Conservation (phyloP, 2,888 invertebrate genomes). For the Thereva nobilitata region DNA sequence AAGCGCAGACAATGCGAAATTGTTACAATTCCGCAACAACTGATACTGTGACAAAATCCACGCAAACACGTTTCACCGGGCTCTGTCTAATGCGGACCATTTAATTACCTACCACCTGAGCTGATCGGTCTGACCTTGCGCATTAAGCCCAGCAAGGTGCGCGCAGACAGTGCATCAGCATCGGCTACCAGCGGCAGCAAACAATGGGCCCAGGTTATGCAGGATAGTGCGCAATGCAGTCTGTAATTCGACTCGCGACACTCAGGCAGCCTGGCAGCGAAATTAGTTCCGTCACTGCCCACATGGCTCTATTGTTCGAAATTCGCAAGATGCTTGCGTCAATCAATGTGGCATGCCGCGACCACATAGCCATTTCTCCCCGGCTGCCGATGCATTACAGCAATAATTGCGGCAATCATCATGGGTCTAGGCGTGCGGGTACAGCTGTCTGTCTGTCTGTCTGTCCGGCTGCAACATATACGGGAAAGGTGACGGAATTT, state of each 20-base stretch:
- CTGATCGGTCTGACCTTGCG: too few relatives aligned
- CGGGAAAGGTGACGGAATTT: constrained; percentile 17
- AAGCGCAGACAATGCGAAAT: too few relatives aligned
- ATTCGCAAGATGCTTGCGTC: constrained; percentile 26
- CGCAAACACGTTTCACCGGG: too few relatives aligned
- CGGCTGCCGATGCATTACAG: constrained; percentile 2
- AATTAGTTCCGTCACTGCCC: constrained; percentile 31
- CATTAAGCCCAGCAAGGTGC: too few relatives aligned
- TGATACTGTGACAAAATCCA: too few relatives aligned
- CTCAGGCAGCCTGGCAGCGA: constrained; percentile 14
- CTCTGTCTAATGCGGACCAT: too few relatives aligned
- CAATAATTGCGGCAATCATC: constrained; percentile 25
- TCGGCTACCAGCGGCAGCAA: too few relatives aligned
- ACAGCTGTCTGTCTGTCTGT: constrained; percentile 2
- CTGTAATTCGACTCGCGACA: neutral
- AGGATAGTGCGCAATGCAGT: too few relatives aligned
- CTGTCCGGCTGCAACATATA: neutral
- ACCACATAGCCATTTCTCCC: constrained; percentile 11
- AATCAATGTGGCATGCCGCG: constrained; percentile 13
- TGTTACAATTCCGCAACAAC: too few relatives aligned
- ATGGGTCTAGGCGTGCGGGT: neutral
- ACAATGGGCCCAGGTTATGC: too few relatives aligned
- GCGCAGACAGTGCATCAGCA: too few relatives aligned
- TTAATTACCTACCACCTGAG: too few relatives aligned
- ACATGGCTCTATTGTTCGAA: constrained; percentile 23